Base-by-base conservation (phyloP, 92 coral and sea anemone genomes). In the Phenganax marumi region DNA sequence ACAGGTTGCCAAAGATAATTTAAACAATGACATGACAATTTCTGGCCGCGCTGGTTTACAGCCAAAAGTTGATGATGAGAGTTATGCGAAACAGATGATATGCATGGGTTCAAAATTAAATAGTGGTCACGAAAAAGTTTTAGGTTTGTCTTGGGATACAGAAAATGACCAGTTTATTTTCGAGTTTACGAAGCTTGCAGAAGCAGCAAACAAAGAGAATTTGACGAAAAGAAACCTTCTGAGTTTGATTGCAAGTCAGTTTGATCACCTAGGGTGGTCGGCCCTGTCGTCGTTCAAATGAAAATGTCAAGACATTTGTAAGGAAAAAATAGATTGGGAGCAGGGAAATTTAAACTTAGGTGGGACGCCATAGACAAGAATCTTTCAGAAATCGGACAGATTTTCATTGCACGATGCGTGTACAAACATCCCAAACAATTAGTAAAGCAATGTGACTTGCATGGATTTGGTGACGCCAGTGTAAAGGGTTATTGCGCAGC, bases 401-500 rank as follows among this genome's bases (percentile, higher is more conserved):
- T 88, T 58, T 33, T 63, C 17, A 47, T 88, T 0, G n/a, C 68
- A 25, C 22, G 89, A 14, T 85, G 86, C 52, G 49, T 88, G 12
- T 80, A 75, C 26, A 85, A 51, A n/a, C 77, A 55, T 10, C 91
- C 89, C 3, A 75, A 57, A 33, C 75, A 70, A 54, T 48, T 52
- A 56, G 84, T 87, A 17, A 63, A 68, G 8, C 80, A 78, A 12
- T 82, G 84, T 63, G 12, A 23, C 10, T 53, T 87, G n/a, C 89
- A 87, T 55, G 87, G 89, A 0, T 87, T 86, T 18, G 90, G 87
- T 0, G 90, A 75, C 58, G 89, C 87, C 21, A 86, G 89, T 18
- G 75, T 25, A 8, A 87, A 75, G 17, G 84, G 85, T 66, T 66
- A 66, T 39, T 66, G 50, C 72, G 48, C 72, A 3, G 72, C 24